Evolutionary conservation across 2,888 invertebrate genomes (phyloP).

Genomic region (Marronus borbonicus): DNA sequence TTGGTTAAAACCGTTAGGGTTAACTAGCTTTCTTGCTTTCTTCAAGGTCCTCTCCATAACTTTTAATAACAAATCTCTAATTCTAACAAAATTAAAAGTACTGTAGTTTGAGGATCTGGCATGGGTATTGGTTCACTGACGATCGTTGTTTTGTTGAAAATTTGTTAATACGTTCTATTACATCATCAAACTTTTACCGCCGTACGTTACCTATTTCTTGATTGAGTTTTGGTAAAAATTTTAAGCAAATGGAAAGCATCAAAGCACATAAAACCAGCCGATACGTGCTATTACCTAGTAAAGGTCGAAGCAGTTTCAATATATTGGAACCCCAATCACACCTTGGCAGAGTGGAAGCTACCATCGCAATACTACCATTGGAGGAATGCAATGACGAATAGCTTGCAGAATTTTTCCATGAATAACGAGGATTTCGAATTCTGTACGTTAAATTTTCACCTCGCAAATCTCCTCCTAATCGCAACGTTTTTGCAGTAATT

Average conservation of each 20-base stretch:
- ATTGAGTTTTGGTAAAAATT: constrained; percentile 40
- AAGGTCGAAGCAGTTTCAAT: constrained; percentile 83
- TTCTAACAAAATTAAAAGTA: too few relatives aligned
- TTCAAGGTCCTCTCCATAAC: too few relatives aligned
- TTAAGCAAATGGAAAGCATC: constrained; percentile 84
- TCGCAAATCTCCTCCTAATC: not conserved
- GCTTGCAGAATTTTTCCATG: constrained; percentile 84
- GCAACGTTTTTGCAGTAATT: constrained; percentile 74
- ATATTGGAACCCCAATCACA: constrained; percentile 81
- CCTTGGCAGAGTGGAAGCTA: constrained; percentile 73
- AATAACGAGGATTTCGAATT: constrained; percentile 86
- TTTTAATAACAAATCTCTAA: too few relatives aligned
- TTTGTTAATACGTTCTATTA: too few relatives aligned
- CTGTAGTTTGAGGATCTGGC: too few relatives aligned
- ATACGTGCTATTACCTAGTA: constrained; percentile 78
- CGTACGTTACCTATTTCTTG: too few relatives aligned
- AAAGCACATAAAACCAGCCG: constrained; percentile 70
- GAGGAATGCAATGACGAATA: constrained; percentile 84
- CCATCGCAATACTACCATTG: constrained; percentile 78
- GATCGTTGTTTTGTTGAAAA: too few relatives aligned
- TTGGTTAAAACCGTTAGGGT: too few relatives aligned
- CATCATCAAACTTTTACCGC: too few relatives aligned
- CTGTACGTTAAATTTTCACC: constrained; percentile 73
- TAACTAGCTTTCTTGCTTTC: too few relatives aligned
- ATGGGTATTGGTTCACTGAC: too few relatives aligned